These are phyloP conservation scores for Dromius quadrimaculatus DNA, from an alignment of 2,888 invertebrate species.

Conservation along the genomic window DNA sequence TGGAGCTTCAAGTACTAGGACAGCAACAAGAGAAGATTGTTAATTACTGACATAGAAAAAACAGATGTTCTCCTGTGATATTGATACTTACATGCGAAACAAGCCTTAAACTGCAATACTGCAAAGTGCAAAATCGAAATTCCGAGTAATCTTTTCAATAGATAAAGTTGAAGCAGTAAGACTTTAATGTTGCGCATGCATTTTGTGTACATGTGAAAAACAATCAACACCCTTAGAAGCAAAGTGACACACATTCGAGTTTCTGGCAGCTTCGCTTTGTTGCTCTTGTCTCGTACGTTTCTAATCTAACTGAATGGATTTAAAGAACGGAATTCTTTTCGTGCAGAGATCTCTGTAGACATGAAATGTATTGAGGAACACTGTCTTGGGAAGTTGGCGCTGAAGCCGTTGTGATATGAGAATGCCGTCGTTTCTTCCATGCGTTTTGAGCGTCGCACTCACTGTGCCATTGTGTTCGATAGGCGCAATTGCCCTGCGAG, in stretches of 20 bases:
- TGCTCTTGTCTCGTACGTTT: slow-evolving; percentile 36
- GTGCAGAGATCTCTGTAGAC: slow-evolving; percentile 34
- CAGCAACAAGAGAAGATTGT: neutral
- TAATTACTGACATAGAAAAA: neutral
- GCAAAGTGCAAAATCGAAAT: no score
- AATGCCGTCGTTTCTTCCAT: slow-evolving; percentile 30
- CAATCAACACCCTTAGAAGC: neutral
- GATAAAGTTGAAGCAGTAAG: neutral
- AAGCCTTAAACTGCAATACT: no score
- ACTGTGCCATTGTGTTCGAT: slow-evolving; percentile 23
- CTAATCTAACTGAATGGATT: slow-evolving; percentile 40
- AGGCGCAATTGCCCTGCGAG: slow-evolving; percentile 31
- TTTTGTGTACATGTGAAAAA: neutral
- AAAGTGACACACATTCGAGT: slow-evolving; percentile 18
- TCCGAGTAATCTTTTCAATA: no score
- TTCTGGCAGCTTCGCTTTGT: slow-evolving; percentile 1
- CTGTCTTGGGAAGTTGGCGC: slow-evolving; percentile 23
- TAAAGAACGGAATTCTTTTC: slow-evolving; percentile 43
- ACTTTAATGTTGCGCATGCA: neutral
- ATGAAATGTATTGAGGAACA: slow-evolving; percentile 44
- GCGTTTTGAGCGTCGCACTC: neutral
- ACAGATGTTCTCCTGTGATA: no score
- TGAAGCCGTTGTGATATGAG: slow-evolving; percentile 32
- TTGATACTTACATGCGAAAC: no score
- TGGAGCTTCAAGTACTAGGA: neutral